Percentiles rank a stretch among this genome's conserved stretches.
phyloP scores from a whole-genome alignment of 2,888 invertebrate genomes.

The Sesia apiformis region DNA sequence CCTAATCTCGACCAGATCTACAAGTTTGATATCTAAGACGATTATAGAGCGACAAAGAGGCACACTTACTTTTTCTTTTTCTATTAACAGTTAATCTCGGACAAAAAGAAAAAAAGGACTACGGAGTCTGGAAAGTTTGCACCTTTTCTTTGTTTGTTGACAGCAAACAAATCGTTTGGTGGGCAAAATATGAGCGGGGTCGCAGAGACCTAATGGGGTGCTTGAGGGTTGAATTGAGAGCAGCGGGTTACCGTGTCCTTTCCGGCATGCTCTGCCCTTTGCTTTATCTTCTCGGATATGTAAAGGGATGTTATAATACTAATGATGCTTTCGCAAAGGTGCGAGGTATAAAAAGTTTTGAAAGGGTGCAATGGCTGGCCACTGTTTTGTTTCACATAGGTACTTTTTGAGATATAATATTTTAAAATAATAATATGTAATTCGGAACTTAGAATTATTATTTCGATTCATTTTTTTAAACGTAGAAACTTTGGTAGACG shows the following conservation, averaged over 20 bases:
- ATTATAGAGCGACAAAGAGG: constrained; percentile 54
- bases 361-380: not conserved
- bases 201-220: constrained; percentile 49
- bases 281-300: constrained; percentile 41
- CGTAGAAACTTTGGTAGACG: too few species aligned
- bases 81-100: constrained; percentile 56
- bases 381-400: too few species aligned
- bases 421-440: not conserved
- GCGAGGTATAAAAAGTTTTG: constrained; percentile 31
- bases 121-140: constrained; percentile 36
- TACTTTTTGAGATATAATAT: too few species aligned
- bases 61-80: constrained; percentile 43
- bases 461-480: too few species aligned
- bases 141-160: constrained; percentile 68
- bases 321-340: constrained; percentile 26
- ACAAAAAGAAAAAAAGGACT: constrained; percentile 34
- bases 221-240: constrained; percentile 62
- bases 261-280: constrained; percentile 47
- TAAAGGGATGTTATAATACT: not conserved
- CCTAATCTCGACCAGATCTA: constrained; percentile 48
- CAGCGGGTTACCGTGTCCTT: constrained; percentile 63
- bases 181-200: constrained; percentile 53
- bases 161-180: constrained; percentile 72
- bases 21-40: constrained; percentile 61
- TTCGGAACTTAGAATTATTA: too few species aligned